Base-by-base conservation (phyloP, 2,888 invertebrate species). In the Mesorhabditis sp. region DNA sequence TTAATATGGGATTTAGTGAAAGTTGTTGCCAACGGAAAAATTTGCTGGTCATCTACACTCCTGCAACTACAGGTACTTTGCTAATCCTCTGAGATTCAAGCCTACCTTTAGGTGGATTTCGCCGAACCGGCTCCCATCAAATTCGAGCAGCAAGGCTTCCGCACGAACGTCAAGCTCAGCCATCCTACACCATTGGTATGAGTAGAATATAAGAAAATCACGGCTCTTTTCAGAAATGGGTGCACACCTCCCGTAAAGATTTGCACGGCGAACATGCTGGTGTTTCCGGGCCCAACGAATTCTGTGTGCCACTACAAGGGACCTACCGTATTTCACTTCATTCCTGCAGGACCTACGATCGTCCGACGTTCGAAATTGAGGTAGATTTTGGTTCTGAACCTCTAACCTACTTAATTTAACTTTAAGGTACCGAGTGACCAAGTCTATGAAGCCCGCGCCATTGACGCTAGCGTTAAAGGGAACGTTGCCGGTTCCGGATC, bases 81-180 rank as follows among this genome's bases (percentile, higher is more conserved):
- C 15, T 15, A 28, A 63, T 15, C n/a, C 15, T 10, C 41, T 63
- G 42, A 63, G 15, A 3, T 63, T 3, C 0, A 63, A 63, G 15
- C 10, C 10, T 63, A 84, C 7, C 77, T 89, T 62, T 84, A 86
- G 15, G 86, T 89, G 3, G 82, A 82, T 4, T 87, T 87, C 72
- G 76, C 84, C 62, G 87, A 89, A 76, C 78, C 88, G 0, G 89
- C 75, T 4, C 85, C 82, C 15, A 69, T 88, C 28, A 79, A 82
- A 65, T 87, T 88, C 72, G 70, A 77, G 10, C 88, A 88, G 77
- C 86, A 82, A 44, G 88, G 88, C 7, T 87, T 86, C 79, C 83
- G 85, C 58, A 83, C 87, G 4, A 82, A 85, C 45, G 85, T 87
- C 71, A 83, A 83, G 66, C 81, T 87, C 13, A 86, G 87, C 4